Conservation (phyloP, 2,113 vertebrate species). For the Laterallus jamaicensis region DNA sequence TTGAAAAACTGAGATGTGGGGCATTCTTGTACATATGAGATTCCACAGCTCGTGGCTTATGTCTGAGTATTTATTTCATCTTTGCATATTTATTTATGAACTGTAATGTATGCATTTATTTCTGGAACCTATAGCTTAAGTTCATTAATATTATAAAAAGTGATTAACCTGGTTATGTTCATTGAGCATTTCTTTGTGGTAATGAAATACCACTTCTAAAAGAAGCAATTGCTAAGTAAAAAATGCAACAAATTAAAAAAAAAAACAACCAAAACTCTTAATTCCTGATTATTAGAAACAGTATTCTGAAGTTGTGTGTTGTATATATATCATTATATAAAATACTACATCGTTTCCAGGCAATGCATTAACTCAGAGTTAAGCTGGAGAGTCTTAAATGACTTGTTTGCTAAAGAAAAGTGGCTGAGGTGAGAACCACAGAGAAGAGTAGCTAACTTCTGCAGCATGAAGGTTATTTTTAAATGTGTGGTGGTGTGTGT, state of each 20-base stretch:
- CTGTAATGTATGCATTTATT: neutral
- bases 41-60: neutral
- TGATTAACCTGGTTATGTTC: neutral
- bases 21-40: neutral
- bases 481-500: neutral
- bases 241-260: neutral
- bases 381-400: neutral
- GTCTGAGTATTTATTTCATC: neutral
- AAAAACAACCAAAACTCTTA: neutral
- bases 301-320: neutral
- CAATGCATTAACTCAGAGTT: neutral
- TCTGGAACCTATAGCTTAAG: neutral
- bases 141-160: neutral
- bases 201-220: neutral
- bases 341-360: neutral
- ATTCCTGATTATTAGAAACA: neutral
- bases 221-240: neutral
- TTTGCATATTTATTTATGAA: neutral
- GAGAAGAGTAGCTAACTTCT: neutral
- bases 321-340: neutral
- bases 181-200: neutral
- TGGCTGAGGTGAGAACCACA: neutral
- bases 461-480: neutral
- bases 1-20: neutral
- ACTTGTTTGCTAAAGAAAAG: neutral